phyloP scores from a whole-genome alignment of 2,113 vertebrate genomes.

The Chelonoidis abingdonii region DNA sequence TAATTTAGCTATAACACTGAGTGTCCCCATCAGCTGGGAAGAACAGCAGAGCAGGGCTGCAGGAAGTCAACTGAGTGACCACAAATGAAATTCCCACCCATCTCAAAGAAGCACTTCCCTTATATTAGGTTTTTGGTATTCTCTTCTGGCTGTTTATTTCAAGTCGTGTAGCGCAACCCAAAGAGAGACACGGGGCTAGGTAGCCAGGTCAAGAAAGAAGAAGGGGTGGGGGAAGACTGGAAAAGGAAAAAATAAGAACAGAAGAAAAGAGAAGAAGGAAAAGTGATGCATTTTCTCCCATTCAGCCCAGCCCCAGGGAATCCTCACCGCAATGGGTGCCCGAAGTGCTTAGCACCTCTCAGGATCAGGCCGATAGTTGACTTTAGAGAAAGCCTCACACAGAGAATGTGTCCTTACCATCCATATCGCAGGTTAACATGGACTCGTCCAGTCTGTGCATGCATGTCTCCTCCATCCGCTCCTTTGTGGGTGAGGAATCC shows the following conservation, averaged over 20 bases:
- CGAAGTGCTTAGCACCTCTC: rapidly evolving
- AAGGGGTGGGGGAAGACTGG: not conserved
- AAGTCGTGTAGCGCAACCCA: not conserved
- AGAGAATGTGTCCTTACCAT: conserved; percentile 36
- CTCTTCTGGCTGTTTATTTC: not conserved
- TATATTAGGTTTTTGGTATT: not conserved
- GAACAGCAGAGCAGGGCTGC: not conserved
- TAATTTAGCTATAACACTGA: not conserved
- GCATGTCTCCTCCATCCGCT: conserved; percentile 77
- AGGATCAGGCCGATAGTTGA: rapidly evolving
- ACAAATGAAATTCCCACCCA: not conserved
- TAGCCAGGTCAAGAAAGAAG: not conserved
- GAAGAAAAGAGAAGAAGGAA: not conserved
- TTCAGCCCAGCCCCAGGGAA: rapidly evolving
- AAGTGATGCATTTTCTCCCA: not conserved
- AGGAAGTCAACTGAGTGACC: not conserved
- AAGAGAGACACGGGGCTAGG: not conserved
- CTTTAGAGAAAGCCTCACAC: not conserved
- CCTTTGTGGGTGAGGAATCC: conserved; percentile 80
- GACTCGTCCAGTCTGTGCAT: conserved; percentile 78
- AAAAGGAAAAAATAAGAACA: not conserved
- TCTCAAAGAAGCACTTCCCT: not conserved
- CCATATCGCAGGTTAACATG: conserved; percentile 79
- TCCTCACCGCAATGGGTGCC: rapidly evolving
- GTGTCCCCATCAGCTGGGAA: not conserved